Evolutionary conservation across 2,113 vertebrate species (phyloP).

Genomic region (Notothenia rossii): DNA sequence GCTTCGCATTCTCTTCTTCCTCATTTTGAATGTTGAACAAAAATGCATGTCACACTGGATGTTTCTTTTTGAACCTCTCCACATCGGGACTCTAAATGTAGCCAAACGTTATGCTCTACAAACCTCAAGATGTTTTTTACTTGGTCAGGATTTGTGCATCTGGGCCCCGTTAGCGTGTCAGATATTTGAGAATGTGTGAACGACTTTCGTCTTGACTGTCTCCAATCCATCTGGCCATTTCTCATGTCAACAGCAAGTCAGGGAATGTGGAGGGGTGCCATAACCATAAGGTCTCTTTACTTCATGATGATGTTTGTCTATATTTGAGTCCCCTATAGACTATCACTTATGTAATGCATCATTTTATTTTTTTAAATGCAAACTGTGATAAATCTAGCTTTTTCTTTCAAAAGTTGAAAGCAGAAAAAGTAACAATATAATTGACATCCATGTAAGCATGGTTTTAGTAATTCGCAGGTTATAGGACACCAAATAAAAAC

Average conservation of each 20-base stretch:
- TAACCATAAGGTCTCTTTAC: neutral
- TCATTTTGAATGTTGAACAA: slow-evolving; percentile 15
- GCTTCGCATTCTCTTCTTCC: slow-evolving; percentile 21
- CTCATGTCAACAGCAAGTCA: slow-evolving; percentile 32
- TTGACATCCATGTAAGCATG: neutral
- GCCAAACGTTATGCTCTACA: slow-evolving; percentile 17
- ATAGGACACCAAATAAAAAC: neutral
- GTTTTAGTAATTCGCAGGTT: slow-evolving; percentile 23
- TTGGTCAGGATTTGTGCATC: slow-evolving; percentile 38
- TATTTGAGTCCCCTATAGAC: neutral
- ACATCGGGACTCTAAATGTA: neutral
- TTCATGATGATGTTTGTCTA: neutral
- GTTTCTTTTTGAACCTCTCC: neutral
- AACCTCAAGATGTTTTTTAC: slow-evolving; percentile 35
- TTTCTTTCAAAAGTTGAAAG: neutral
- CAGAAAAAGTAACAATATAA: neutral
- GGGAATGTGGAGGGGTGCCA: slow-evolving; percentile 6
- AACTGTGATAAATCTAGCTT: neutral
- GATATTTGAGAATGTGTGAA: slow-evolving; percentile 52
- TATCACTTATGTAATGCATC: too few species aligned
- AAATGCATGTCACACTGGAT: slow-evolving; percentile 4
- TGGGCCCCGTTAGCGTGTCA: slow-evolving; percentile 36
- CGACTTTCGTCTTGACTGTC: slow-evolving; percentile 30
- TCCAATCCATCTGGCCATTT: slow-evolving; percentile 30
- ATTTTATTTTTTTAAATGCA: neutral